Evolutionary conservation across 2,113 vertebrate genomes (phyloP), one percentile per base, ranked within the genome.

Genomic region (Cacatua alba): DNA sequence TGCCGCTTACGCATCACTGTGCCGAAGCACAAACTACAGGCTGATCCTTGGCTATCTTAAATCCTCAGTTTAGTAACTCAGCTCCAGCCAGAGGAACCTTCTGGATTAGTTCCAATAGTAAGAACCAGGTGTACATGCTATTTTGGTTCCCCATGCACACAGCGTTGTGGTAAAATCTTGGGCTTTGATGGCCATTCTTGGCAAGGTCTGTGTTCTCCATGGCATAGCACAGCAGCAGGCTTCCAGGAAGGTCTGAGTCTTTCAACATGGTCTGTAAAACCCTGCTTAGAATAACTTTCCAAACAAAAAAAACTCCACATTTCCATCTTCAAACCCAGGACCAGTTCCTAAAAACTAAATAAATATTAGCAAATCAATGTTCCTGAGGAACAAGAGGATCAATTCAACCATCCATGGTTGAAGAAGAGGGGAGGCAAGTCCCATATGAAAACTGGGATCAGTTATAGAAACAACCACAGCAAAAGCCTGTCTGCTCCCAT

Each of bases 331-430:
- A 59, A 53, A 77, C 2, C 15, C 46, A 51, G 13, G 15, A 69
- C 18, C 2, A 7, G 26, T 3, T 20, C 48, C 41, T 57, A 49
- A 65, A 74, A 62, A 2, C 12, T 7, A 24, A 44, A 82, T 4
- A 49, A 63, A 13, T 25, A 43, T 17, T 18, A 65, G 26, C 35
- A 88, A 63, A 51, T 39, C 5, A 5, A 9, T 0, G 2, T 16
- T n/a, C 31, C 1, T 14, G 10, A 80, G 35, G 51, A 28, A 49
- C 16, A 26, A 13, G 3, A 33, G 31, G 19, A 23, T 31, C 5
- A 52, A 44, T 33, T 23, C 43, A 52, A 78, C 8, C 1, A 1
- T 0, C 21, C 29, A 1, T 0, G 4, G 41, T 1, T 48, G 1
- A 1, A 2, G 29, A 43, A 52, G 19, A 63, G 7, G 4, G 13